phyloP scores from a whole-genome alignment of 2,888 invertebrate genomes.

The Pardosa pseudoannulata region DNA sequence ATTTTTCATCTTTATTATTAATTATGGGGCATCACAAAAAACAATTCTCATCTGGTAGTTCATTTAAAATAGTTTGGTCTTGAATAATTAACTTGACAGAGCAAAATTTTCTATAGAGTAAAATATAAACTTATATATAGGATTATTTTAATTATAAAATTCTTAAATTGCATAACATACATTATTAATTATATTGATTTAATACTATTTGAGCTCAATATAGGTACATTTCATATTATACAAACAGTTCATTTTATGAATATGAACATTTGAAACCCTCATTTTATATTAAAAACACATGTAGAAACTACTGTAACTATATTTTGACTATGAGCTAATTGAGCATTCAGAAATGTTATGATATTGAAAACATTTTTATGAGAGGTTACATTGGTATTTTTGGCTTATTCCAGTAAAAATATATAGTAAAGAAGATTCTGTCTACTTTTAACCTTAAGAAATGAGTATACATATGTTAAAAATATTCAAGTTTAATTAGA shows the following conservation, averaged over 20 bases:
- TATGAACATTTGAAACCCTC: constrained; percentile 28
- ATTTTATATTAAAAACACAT: constrained; percentile 33
- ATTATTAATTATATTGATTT: neutral
- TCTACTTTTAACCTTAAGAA: no score
- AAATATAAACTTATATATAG: neutral
- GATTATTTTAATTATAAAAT: neutral
- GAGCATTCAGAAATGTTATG: constrained; percentile 47
- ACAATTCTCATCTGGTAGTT: neutral
- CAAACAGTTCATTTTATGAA: constrained; percentile 21
- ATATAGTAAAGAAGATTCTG: no score
- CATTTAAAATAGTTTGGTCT: neutral
- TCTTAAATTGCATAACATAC: neutral
- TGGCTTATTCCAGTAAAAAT: neutral
- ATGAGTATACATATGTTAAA: no score
- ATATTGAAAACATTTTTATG: neutral
- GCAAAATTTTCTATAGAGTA: neutral
- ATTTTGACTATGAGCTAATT: constrained; percentile 61
- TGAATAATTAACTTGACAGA: neutral
- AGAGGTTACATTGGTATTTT: neutral
- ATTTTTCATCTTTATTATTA: no score
- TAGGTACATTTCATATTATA: constrained; percentile 8
- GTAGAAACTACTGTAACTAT: constrained; percentile 31
- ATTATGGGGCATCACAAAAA: no score
- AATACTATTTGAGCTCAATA: constrained; percentile 24
- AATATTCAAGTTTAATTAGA: no score